Conservation (phyloP, 2,888 invertebrate species). For the Rotaria macrura region DNA sequence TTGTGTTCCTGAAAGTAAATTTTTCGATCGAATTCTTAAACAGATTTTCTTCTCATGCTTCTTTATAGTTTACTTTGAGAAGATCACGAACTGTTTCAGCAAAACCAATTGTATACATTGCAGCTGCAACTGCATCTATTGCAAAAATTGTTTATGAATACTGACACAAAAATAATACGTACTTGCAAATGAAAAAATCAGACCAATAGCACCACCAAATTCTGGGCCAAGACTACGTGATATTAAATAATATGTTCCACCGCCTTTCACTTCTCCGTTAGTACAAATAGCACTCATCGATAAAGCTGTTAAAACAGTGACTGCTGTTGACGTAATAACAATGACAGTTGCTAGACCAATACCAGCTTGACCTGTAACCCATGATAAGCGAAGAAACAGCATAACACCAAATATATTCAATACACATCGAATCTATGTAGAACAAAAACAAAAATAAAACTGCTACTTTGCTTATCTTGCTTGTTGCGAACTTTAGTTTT, state of each 20-base stretch:
- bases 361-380: conserved; percentile 91
- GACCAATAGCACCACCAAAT: conserved; percentile 89
- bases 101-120: conserved; percentile 94
- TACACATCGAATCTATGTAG: conserved; percentile 69
- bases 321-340: conserved; percentile 44
- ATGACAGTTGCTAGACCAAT: conserved; percentile 58
- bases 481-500: too few species aligned
- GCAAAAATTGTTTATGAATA: neutral
- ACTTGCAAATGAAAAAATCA: conserved; percentile 80
- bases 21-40: neutral
- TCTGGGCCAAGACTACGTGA: conserved; percentile 88
- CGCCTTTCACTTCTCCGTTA: conserved; percentile 95
- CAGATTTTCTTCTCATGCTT: neutral
- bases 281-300: conserved; percentile 97
- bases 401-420: conserved; percentile 98
- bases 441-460: too few species aligned
- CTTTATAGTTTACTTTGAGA: conserved; percentile 42
- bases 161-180: neutral
- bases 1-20: conserved; percentile 51
- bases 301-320: conserved; percentile 73
- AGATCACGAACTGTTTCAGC: conserved; percentile 67
- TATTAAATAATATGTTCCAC: conserved; percentile 93
- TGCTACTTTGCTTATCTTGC: too few species aligned
- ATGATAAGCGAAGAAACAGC: conserved; percentile 88
- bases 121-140: conserved; percentile 77